phyloP scores from a whole-genome alignment of 2,113 vertebrate species.

The Pagrus major region DNA sequence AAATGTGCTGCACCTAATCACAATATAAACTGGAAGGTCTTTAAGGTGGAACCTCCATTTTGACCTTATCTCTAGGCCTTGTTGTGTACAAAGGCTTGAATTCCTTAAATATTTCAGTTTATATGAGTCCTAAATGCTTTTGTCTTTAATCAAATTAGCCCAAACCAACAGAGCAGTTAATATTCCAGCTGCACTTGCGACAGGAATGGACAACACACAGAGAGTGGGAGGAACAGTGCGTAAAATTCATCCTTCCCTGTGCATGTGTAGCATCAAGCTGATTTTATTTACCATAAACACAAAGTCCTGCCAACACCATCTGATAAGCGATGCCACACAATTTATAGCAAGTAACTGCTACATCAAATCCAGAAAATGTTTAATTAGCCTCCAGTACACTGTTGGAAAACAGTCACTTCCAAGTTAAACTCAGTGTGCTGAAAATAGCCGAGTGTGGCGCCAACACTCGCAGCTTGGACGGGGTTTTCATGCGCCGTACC shows the following conservation, averaged over 20 bases:
- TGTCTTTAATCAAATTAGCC: not conserved
- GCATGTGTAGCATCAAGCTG: conserved; percentile 43
- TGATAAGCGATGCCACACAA: conserved; percentile 13
- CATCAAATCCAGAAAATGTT: conserved; percentile 49
- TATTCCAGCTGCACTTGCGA: not conserved
- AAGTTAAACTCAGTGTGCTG: conserved; percentile 36
- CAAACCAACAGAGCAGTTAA: not conserved
- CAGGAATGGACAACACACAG: not conserved
- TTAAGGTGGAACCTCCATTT: not conserved
- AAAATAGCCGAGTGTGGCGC: conserved; percentile 66
- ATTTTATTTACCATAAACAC: conserved; percentile 68
- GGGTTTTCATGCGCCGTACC: conserved; percentile 38
- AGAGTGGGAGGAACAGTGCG: not conserved
- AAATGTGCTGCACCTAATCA: not conserved
- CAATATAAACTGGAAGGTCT: not conserved
- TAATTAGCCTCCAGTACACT: conserved; percentile 52
- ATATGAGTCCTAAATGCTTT: not conserved
- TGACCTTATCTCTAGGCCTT: not conserved
- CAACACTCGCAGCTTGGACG: conserved; percentile 61
- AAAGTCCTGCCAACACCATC: conserved; percentile 44
- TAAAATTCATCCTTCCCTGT: not conserved
- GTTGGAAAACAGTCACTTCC: conserved; percentile 47
- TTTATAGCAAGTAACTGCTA: conserved; percentile 17
- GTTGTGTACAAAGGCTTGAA: not conserved
- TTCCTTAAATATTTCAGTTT: not conserved